These are phyloP conservation scores for Philypnodon macrostomus DNA, from an alignment of 2,797 vertebrate species.

Conservation along the genomic window DNA sequence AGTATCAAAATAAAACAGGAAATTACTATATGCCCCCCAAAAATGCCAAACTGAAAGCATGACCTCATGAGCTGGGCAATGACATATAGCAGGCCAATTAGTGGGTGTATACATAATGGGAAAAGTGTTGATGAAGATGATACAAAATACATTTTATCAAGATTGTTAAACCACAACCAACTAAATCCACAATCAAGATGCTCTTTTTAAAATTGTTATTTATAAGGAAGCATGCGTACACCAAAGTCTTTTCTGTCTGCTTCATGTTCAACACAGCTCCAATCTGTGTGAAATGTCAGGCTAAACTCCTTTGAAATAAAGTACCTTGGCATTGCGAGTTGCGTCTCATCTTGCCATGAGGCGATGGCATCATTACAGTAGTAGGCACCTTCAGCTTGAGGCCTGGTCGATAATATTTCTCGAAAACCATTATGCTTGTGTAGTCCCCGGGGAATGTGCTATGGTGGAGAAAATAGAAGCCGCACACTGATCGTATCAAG, in stretches of 20 bases:
- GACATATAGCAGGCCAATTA: too few relatives aligned
- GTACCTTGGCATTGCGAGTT: constrained; percentile 20
- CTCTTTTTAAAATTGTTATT: not conserved
- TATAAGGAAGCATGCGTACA: not conserved
- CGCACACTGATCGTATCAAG: constrained; percentile 53
- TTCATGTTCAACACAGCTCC: constrained; percentile 11
- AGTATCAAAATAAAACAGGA: too few relatives aligned
- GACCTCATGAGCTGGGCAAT: too few relatives aligned
- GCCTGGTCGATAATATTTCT: constrained; percentile 70
- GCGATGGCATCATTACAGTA: constrained; percentile 43
- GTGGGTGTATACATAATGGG: too few relatives aligned
- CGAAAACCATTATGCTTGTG: constrained; percentile 66
- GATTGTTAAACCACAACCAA: too few relatives aligned
- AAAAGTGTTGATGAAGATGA: too few relatives aligned
- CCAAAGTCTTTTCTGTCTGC: not conserved
- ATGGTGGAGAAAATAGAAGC: constrained; percentile 58
- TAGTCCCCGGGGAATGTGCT: constrained; percentile 47
- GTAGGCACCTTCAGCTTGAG: constrained; percentile 46
- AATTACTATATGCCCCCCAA: too few relatives aligned
- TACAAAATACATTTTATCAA: too few relatives aligned
- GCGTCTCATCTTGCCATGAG: constrained; percentile 38
- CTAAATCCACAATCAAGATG: too few relatives aligned
- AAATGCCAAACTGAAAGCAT: too few relatives aligned
- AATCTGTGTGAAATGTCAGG: constrained; percentile 18
- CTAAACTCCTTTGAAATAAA: constrained; percentile 35